Percentiles rank a stretch among this genome's conserved stretches.
Evolutionary conservation across 2,113 vertebrate genomes (phyloP).

Genomic region (Rhabdomys dilectus): DNA sequence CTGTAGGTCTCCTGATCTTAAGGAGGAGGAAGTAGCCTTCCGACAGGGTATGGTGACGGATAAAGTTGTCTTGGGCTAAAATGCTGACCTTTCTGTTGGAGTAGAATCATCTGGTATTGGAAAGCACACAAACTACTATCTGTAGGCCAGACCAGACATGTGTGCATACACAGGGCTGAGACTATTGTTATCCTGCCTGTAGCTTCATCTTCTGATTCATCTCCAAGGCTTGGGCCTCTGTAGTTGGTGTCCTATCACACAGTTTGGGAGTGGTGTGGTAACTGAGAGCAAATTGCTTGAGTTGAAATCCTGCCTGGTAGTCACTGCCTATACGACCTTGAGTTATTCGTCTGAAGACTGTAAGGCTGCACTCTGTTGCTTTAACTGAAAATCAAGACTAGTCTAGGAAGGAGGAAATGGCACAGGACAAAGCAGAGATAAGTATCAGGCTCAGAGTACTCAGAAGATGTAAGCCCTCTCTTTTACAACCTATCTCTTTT

Average conservation of each 20-base stretch:
- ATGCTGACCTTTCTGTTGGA: constrained; percentile 3
- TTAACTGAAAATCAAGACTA: not conserved
- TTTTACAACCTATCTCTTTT: not conserved
- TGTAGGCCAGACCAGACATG: not conserved
- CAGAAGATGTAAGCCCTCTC: not conserved
- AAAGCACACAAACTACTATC: not conserved
- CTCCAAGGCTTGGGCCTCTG: not conserved
- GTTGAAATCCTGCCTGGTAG: not conserved
- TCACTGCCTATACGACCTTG: not conserved
- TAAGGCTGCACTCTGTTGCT: not conserved
- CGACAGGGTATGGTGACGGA: not conserved
- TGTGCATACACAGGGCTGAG: not conserved
- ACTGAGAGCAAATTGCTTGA: not conserved
- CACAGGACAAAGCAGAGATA: not conserved
- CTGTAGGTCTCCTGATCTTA: not conserved
- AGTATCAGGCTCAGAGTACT: not conserved
- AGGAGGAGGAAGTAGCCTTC: constrained; percentile 3
- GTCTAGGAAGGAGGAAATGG: not conserved
- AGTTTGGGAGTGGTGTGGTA: not conserved
- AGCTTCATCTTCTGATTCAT: not conserved
- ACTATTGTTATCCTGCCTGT: not conserved
- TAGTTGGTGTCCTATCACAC: not conserved
- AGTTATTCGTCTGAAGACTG: not conserved
- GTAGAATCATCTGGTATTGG: not conserved
- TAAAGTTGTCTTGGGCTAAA: not conserved